Evolutionary conservation across 2,888 invertebrate species (phyloP), one percentile per base, ranked within the genome.

Genomic region (Microctonus hyperodae): DNA sequence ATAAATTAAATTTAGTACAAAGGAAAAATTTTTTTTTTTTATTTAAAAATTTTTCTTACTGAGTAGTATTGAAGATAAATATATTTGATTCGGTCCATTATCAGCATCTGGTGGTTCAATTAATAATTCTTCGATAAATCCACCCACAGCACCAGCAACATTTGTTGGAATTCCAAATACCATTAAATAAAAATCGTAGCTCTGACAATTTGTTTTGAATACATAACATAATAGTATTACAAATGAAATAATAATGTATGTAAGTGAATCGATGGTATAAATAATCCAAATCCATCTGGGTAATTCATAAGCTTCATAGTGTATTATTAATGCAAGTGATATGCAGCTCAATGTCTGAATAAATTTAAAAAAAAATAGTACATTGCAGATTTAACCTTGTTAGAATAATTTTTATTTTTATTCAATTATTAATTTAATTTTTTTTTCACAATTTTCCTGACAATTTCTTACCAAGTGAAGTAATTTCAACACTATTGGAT

Each of bases 281-380:
- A 78, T 68, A n/a, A 74, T 55, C 78, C 79, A 79, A 4, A 78
- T 64, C 76, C 76, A 78, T 72, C 72, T 73, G 37, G 77, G 76
- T 31, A 75, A 62, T 48, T 60, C 23, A 50, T 73, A 74, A 44
- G 68, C 72, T 5, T 73, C 74, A 50, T 70, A 68, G 22, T 70
- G 68, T 13, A 68, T 33, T 64, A 79, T 58, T 53, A 76, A 61
- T 13, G 62, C 51, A 44, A 75, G 59, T 51, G 72, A 74, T 16
- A 69, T 31, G 37, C 67, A 16, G 51, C 4, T 73, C 69, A 9
- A 76, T 28, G 33, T 71, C 66, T 78, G 78, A 25, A 50, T 65
- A 61, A 50, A 55, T 11, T n/a, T n/a, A 11, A n/a, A 40, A 1
- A 22, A 62, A 11, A n/a, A 31, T 48, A n/a, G 20, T 16, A 16